phyloP scores from a whole-genome alignment of 2,113 vertebrate genomes.

The Pyrgilauda ruficollis region DNA sequence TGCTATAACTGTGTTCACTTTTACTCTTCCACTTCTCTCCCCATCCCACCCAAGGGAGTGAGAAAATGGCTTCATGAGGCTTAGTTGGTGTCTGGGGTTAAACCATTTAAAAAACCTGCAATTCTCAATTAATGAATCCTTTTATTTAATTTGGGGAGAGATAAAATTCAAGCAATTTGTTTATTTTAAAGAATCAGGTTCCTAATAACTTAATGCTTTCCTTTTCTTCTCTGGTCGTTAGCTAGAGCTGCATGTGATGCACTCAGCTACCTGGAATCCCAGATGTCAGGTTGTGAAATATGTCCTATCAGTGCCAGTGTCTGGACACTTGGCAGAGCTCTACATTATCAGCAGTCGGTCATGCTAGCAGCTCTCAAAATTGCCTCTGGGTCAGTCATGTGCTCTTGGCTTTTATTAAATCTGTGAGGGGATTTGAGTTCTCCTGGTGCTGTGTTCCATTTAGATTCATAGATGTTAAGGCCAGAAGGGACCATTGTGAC shows the following conservation, averaged over 20 bases:
- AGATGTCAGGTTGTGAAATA: not conserved
- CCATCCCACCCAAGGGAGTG: not conserved
- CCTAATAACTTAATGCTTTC: not conserved
- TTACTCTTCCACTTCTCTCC: not conserved
- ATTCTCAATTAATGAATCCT: not conserved
- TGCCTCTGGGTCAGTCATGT: constrained; percentile 55
- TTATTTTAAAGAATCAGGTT: not conserved
- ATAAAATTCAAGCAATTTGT: not conserved
- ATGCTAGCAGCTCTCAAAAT: not conserved
- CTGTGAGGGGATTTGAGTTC: constrained; percentile 34
- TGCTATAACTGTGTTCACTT: not conserved
- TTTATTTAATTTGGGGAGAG: not conserved
- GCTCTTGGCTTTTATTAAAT: constrained; percentile 51
- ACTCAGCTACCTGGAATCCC: not conserved
- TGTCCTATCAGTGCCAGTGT: not conserved
- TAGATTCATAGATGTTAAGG: constrained; percentile 11
- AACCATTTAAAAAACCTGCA: not conserved
- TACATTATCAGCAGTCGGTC: constrained; percentile 29
- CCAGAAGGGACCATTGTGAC: constrained; percentile 11
- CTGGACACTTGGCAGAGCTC: constrained; percentile 44
- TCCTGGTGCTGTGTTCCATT: constrained; percentile 13
- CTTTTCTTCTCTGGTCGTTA: not conserved
- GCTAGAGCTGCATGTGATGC: not conserved
- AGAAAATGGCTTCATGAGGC: not conserved
- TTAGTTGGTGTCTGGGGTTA: not conserved